A percentile compares a stretch with the other conserved stretches of the same genome.
Evolutionary conservation across 2,797 vertebrate species (phyloP).

Genomic region (Gymnoscopelus braueri): DNA sequence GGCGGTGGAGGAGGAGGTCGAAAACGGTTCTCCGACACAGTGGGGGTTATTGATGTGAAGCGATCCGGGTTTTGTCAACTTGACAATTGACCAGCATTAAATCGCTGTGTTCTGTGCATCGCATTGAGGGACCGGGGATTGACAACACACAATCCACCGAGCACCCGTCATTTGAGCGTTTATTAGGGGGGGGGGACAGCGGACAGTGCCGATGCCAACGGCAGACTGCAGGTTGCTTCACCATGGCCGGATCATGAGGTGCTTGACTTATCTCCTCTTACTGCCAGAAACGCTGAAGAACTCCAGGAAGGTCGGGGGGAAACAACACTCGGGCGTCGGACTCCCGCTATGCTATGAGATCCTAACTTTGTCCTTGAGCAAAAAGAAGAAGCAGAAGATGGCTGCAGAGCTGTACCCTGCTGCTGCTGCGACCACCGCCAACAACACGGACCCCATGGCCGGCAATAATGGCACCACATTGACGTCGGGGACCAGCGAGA

Average conservation of each 20-base stretch:
- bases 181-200: slow-evolving; percentile 26
- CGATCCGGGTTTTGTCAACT: slow-evolving; percentile 52
- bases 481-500: slow-evolving; percentile 74
- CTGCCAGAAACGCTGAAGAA: slow-evolving; percentile 92
- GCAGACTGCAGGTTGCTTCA: slow-evolving; percentile 85
- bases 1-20: neutral
- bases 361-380: slow-evolving; percentile 83
- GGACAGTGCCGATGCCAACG: slow-evolving; percentile 84
- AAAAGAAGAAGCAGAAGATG: slow-evolving; percentile 86
- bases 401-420: slow-evolving; percentile 91
- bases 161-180: neutral
- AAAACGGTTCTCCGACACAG: slow-evolving; percentile 17
- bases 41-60: slow-evolving; percentile 50
- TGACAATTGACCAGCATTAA: slow-evolving; percentile 34
- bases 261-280: slow-evolving; percentile 91
- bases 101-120: slow-evolving; percentile 14
- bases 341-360: slow-evolving; percentile 86
- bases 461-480: slow-evolving; percentile 66
- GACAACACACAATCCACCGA: neutral
- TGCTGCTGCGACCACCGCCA: slow-evolving; percentile 69
- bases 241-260: slow-evolving; percentile 96
- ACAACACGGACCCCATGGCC: slow-evolving; percentile 62
- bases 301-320: slow-evolving; percentile 81
- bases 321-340: slow-evolving; percentile 73
- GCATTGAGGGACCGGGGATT: neutral